phyloP scores from a whole-genome alignment of 2,797 vertebrate species.

The Eospalax fontanierii region DNA sequence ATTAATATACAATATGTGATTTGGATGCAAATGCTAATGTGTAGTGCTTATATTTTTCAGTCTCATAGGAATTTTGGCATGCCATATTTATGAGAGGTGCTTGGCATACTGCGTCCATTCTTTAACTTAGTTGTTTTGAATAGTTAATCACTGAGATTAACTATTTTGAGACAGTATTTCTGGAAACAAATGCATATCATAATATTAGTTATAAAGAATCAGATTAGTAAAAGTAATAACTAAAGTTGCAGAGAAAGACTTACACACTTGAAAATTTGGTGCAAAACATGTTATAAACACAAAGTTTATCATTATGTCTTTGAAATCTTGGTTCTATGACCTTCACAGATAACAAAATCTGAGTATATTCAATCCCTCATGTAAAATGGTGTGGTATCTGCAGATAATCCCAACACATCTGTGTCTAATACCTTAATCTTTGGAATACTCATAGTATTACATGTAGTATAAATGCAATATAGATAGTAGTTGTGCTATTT shows the following conservation, averaged over 20 bases:
- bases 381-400: not conserved
- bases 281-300: not conserved
- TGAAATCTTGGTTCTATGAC: not conserved
- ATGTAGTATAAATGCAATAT: not conserved
- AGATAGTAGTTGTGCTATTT: not conserved
- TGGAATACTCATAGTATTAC: not conserved
- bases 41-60: constrained; percentile 73
- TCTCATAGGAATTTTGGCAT: constrained; percentile 67
- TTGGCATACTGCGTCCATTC: constrained; percentile 59
- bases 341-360: not conserved
- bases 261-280: not conserved
- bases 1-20: constrained; percentile 79
- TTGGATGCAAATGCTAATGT: constrained; percentile 77
- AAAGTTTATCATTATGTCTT: not conserved
- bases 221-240: constrained; percentile 54
- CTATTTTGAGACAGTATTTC: not conserved
- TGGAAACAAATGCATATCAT: constrained; percentile 57
- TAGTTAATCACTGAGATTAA: constrained; percentile 67
- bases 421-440: not conserved
- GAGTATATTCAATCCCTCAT: not conserved
- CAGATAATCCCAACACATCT: not conserved
- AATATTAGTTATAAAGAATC: constrained; percentile 55
- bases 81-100: constrained; percentile 75
- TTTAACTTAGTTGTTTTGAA: constrained; percentile 74
- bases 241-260: constrained; percentile 22